Conservation (phyloP, 2,113 vertebrate species). For the Ascaphus truei region DNA sequence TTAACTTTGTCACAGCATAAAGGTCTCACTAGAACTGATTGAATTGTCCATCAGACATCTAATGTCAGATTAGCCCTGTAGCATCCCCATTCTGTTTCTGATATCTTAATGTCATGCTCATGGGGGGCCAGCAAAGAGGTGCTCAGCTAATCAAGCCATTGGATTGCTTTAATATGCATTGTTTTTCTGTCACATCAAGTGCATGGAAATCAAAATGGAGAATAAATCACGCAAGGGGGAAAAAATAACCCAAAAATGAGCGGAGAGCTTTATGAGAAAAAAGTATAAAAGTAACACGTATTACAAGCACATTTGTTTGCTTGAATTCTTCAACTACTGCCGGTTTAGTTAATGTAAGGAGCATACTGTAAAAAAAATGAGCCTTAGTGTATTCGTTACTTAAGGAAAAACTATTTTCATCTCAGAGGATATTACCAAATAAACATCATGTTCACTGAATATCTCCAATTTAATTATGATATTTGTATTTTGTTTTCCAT, state of each 20-base stretch:
- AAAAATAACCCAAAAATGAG: neutral
- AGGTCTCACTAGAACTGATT: neutral
- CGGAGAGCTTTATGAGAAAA: neutral
- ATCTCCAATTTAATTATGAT: too few species aligned
- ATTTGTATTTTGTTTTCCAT: too few species aligned
- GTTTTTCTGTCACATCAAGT: slow-evolving; percentile 30
- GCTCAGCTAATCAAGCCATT: slow-evolving; percentile 34
- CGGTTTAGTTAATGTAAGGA: too few species aligned
- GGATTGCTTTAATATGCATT: slow-evolving; percentile 37
- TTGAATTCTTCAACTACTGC: too few species aligned
- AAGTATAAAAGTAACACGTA: neutral
- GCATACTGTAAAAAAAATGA: too few species aligned
- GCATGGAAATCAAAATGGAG: slow-evolving; percentile 22
- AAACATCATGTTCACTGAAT: too few species aligned
- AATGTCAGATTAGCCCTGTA: slow-evolving; percentile 25
- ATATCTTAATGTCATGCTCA: slow-evolving; percentile 28
- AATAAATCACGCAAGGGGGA: slow-evolving; percentile 6
- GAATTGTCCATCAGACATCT: slow-evolving; percentile 20
- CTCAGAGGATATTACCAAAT: too few species aligned
- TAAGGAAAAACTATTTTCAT: too few species aligned
- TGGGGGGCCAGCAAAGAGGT: slow-evolving; percentile 26
- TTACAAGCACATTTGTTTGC: neutral
- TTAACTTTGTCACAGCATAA: neutral
- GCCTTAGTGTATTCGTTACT: too few species aligned
- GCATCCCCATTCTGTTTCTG: slow-evolving; percentile 15